Conservation (phyloP, 2,113 vertebrate species). For the Antennarius striatus region DNA sequence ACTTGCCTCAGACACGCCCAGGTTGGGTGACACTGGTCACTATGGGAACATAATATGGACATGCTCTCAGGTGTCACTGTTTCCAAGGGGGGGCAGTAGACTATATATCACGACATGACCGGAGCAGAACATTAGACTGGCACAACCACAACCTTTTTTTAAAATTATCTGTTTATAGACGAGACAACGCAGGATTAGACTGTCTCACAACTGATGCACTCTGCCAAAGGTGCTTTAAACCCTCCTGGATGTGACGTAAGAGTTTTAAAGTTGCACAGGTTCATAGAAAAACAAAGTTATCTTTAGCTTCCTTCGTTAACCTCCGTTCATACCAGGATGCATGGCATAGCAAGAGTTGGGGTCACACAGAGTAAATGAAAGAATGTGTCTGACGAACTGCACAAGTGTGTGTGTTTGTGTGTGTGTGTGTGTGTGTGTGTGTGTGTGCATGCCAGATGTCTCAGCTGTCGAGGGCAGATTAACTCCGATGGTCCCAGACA, state of each 20-base stretch:
- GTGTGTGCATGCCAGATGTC: conserved; percentile 62
- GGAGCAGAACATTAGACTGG: conserved; percentile 39
- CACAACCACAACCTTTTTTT: conserved; percentile 25
- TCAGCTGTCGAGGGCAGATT: conserved; percentile 67
- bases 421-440: conserved; percentile 25
- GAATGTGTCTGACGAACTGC: conserved; percentile 20
- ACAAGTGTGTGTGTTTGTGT: conserved; percentile 9
- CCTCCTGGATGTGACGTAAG: conserved; percentile 16
- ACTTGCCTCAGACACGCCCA: conserved; percentile 52
- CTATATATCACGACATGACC: conserved; percentile 48
- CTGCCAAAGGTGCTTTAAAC: conserved; percentile 4
- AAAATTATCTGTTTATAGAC: conserved; percentile 47
- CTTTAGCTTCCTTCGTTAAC: conserved; percentile 32
- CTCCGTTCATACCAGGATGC: conserved; percentile 13
- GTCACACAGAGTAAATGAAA: conserved; percentile 21
- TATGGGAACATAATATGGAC: conserved; percentile 68
- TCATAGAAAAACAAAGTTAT: conserved; percentile 22
- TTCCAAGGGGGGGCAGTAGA: conserved; percentile 55
- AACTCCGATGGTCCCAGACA: conserved; percentile 56
- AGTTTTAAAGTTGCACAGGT: conserved; percentile 26
- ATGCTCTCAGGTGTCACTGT: conserved; percentile 66
- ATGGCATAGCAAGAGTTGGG: conserved; percentile 10
- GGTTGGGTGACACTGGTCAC: conserved; percentile 69
- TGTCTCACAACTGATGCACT: conserved; percentile 2
- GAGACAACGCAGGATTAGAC: conserved; percentile 31